phyloP scores from a whole-genome alignment of 2,888 invertebrate genomes.

The Acleris holmiana region DNA sequence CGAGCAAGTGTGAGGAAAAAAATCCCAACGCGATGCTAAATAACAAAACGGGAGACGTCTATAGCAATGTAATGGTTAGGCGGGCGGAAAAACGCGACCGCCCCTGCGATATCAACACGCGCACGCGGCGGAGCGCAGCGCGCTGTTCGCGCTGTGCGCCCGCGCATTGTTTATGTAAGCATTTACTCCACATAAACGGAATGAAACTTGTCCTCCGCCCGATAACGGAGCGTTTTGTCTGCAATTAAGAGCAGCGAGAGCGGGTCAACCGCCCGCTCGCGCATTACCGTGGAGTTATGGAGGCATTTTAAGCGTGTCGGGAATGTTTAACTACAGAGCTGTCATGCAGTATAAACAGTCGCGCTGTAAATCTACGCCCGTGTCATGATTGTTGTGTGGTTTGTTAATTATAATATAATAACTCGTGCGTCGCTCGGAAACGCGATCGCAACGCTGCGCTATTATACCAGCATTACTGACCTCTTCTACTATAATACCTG shows the following conservation, averaged over 20 bases:
- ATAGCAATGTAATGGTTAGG: slow-evolving; percentile 42
- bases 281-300: slow-evolving; percentile 71
- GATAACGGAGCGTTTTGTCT: slow-evolving; percentile 79
- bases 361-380: slow-evolving; percentile 59
- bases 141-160: slow-evolving; percentile 58
- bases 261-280: slow-evolving; percentile 61
- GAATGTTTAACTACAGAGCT: slow-evolving; percentile 64
- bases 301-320: slow-evolving; percentile 67
- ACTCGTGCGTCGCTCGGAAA: slow-evolving; percentile 46
- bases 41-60: too few relatives aligned
- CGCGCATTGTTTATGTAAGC: slow-evolving; percentile 71
- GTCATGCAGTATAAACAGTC: slow-evolving; percentile 63
- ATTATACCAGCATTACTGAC: slow-evolving; percentile 1
- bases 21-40: too few relatives aligned
- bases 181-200: slow-evolving; percentile 70
- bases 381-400: slow-evolving; percentile 54
- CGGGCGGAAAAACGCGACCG: slow-evolving; percentile 51
- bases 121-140: slow-evolving; percentile 57
- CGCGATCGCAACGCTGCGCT: not conserved
- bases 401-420: slow-evolving; percentile 52
- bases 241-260: slow-evolving; percentile 77
- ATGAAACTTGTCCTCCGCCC: slow-evolving; percentile 65
- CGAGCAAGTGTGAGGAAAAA: too few relatives aligned
- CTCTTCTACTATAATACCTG: not conserved
- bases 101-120: slow-evolving; percentile 51